Base-by-base conservation (phyloP, 2,797 vertebrate species). In the Sciurus vulgaris region DNA sequence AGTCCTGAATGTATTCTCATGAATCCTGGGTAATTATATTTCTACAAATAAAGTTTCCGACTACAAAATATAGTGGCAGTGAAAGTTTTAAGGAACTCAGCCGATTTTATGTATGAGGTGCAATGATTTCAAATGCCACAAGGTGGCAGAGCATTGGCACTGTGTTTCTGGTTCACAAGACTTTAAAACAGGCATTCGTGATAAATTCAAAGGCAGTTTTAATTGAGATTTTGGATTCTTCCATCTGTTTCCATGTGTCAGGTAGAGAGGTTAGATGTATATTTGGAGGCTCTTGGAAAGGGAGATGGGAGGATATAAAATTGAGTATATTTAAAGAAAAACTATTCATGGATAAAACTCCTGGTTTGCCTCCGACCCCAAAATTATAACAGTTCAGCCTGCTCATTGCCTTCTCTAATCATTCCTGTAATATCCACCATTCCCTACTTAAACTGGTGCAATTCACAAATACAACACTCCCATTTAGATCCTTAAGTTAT, bases 91-190 rank as follows among this genome's bases (percentile, higher is more conserved):
- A 88, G 30, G 51, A 88, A 72, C 14, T 2, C 56, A 28, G 13
- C 8, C 17, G 54, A 47, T 47, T 93, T 95, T 72, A 26, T 47
- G 35, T 61, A 59, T 9, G 3, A 89, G 76, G 6, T 97, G 97
- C 77, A 98, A 94, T 97, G 88, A 95, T 77, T 93, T 2, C 3
- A 28, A 63, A 26, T 70, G 83, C 98, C 98, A 98, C 98, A 93
- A 96, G 98, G 93, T 98, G 98, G 98, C 98, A 97, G 85, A 93
- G 67, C 41, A 69, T 65, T 96, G 97, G 96, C 54, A 96, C 77
- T 26, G 77, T 35, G 56, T 14, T 82, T 84, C 54, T 86, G 49
- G 89, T 38, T 88, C 65, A 22, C n/a, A 73, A 73, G 35, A 44
- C 35, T 95, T 96, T 56, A 49, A 86, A 95, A 79, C 79, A 54